Conservation (phyloP, 2,113 vertebrate genomes). For the Paralichthys olivaceus region DNA sequence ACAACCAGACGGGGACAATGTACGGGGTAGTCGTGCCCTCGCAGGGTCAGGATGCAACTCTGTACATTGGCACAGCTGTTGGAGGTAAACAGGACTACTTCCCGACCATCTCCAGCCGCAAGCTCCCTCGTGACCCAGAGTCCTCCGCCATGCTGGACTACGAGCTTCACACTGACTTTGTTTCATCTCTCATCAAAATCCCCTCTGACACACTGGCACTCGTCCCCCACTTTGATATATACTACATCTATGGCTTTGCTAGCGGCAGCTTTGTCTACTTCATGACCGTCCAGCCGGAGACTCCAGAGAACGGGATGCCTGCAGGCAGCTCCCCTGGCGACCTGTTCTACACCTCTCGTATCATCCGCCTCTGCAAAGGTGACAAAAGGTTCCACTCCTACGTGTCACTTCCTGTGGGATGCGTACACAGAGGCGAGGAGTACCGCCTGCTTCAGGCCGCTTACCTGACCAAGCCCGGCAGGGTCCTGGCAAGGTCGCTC, state of each 20-base stretch:
- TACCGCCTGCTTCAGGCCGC: constrained; percentile 95
- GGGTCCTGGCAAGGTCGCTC: constrained; percentile 86
- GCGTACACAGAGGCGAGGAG: constrained; percentile 87
- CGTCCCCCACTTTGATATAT: constrained; percentile 94
- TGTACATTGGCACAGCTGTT: constrained; percentile 94
- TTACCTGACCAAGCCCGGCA: constrained; percentile 89
- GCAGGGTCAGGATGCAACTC: constrained; percentile 89
- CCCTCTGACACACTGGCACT: constrained; percentile 95
- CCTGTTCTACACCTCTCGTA: constrained; percentile 94
- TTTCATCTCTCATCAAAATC: constrained; percentile 97
- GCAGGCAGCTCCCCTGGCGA: constrained; percentile 86
- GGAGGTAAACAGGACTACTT: constrained; percentile 98
- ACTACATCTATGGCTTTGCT: constrained; percentile 94
- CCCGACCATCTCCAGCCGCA: constrained; percentile 94
- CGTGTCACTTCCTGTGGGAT: constrained; percentile 94
- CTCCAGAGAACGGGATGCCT: constrained; percentile 85
- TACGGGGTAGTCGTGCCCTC: constrained; percentile 93
- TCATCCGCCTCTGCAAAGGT: constrained; percentile 95
- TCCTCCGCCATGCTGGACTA: constrained; percentile 96
- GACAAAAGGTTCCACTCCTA: constrained; percentile 98
- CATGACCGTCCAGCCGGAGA: constrained; percentile 94
- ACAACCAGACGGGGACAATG: constrained; percentile 93
- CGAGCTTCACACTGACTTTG: constrained; percentile 96
- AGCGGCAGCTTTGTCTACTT: constrained; percentile 94
- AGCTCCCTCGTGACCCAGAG: constrained; percentile 93